Base-by-base conservation (phyloP, 2,113 vertebrate species). In the Elephantulus edwardii region DNA sequence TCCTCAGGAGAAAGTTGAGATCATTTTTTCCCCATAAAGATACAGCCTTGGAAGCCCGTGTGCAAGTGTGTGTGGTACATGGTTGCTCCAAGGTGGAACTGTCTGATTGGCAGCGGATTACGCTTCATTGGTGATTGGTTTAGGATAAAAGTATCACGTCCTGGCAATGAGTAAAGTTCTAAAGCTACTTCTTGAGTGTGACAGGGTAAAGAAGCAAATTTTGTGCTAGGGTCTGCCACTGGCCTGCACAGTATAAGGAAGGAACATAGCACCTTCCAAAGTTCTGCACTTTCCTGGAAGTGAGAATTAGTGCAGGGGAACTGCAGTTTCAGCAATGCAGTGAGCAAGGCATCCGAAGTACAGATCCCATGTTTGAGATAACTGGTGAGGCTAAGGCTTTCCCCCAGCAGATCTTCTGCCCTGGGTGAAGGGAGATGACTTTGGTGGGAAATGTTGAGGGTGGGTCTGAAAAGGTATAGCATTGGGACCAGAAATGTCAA, bases 281-380 rank as follows among this genome's bases (percentile, higher is more conserved):
- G 38, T 48, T 10, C 2, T 0, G 19, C 2, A 1, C 26, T 1
- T 1, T 9, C 19, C 70, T 0, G 13, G 24, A 1, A 30, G 33
- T 10, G 38, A 17, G 38, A 0, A 0, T 60, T 1, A 5, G 17
- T 4, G 20, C 1, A 0, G 2, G 8, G 87, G 28, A 13, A 6
- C 20, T 0, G 2, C 62, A 20, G 11, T 58, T 11, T 17, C 26
- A 9, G 77, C 75, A 19, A 14, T 5, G 33, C 68, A 30, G 22
- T 7, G 6, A 48, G 38, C 0, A 3, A 64, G 8, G 13, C 0
- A 1, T 6, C 56, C 48, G 13, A 30, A 35, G 30, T 58, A 35
- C 35, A 42, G 76, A 52, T 5, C 12, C 5, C 35, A 48, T 35
- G 66, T 74, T 58, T 42, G 42, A 26, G 16, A 58, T 16, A 35